Evolutionary conservation across 1,140 invertebrate genomes (phyloP), one percentile per base, ranked within the genome.

Genomic region (Drosophila nigrodunni): DNA sequence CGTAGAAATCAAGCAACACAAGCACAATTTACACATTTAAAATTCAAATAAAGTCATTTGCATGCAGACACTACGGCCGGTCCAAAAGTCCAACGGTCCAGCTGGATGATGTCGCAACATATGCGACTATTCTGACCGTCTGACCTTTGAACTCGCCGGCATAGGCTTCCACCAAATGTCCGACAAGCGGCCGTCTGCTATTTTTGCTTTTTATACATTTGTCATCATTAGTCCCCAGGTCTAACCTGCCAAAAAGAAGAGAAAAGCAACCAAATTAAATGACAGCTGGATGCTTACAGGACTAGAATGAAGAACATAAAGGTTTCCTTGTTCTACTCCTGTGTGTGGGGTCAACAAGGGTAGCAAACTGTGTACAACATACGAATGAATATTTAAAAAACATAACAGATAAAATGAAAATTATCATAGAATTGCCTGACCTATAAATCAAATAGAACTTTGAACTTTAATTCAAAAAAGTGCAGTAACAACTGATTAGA

Each of bases 11-110:
- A 79, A 79, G 68, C 74, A 72, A 76, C 74, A 76, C 69, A 68
- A 79, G 80, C 83, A 64, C 83, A 88, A 88, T 88, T 88, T 88
- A 88, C 83, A 88, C 85, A 88, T 88, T 88, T 88, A 88, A 88
- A 88, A 88, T 88, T 88, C 85, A 88, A 88, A 88, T 88, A 88
- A 88, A 88, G 85, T 88, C 83, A 88, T 88, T 88, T 88, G 77
- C 85, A 88, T 88, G 83, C 83, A 88, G 85, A 88, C 83, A 81
- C 78, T 80, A 87, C 79, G 80, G 74, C 75, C 75, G 47, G 57
- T 61, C 80, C 80, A 25, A 7, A 7, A 35, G 11, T 55, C 34
- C 34, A 41, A 41, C 9, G 54, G 44, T 46, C 41, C 41, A 39
- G 55, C 9, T 65, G 65, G 64, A 59, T 71, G 74, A 65, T 70